A percentile compares a stretch with the other conserved stretches of the same genome.
phyloP scores from a whole-genome alignment of 92 coral and sea anemone species.

The Zoanthus solanderi region DNA sequence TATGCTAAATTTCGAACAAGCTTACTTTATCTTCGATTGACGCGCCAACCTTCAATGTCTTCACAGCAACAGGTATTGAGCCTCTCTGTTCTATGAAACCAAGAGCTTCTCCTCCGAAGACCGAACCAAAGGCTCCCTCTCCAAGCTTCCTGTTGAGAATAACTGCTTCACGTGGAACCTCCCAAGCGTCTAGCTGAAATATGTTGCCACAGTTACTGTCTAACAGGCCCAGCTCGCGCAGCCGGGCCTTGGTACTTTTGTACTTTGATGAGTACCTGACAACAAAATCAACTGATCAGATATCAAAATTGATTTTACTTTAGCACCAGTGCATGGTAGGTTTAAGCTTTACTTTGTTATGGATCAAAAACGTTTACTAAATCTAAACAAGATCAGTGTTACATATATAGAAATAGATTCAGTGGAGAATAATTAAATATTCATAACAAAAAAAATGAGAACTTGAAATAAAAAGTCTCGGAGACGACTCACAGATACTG shows the following conservation, averaged over 20 bases:
- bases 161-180: conserved; percentile 70
- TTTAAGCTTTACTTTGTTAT: too few species aligned
- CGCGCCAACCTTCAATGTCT: conserved; percentile 75
- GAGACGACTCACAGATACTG: too few species aligned
- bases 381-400: too few species aligned
- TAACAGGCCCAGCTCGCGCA: conserved; percentile 79
- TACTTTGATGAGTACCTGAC: conserved; percentile 83
- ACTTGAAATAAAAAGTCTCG: too few species aligned
- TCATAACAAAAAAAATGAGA: too few species aligned
- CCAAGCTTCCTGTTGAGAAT: conserved; percentile 81
- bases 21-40: conserved; percentile 78
- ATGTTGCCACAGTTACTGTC: conserved; percentile 67
- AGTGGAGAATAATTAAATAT: too few species aligned
- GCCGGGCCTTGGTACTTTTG: conserved; percentile 72
- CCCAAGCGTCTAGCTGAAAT: conserved; percentile 86
- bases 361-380: too few species aligned
- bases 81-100: conserved; percentile 56
- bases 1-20: too few species aligned
- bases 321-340: background rate
- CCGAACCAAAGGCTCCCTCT: conserved; percentile 88
- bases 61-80: conserved; percentile 77
- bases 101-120: conserved; percentile 84
- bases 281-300: background rate
- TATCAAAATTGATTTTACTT: background rate
- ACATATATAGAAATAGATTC: too few species aligned